These are phyloP conservation scores for Diarsia brunnea DNA, from an alignment of 2,888 invertebrate species.

Conservation along the genomic window DNA sequence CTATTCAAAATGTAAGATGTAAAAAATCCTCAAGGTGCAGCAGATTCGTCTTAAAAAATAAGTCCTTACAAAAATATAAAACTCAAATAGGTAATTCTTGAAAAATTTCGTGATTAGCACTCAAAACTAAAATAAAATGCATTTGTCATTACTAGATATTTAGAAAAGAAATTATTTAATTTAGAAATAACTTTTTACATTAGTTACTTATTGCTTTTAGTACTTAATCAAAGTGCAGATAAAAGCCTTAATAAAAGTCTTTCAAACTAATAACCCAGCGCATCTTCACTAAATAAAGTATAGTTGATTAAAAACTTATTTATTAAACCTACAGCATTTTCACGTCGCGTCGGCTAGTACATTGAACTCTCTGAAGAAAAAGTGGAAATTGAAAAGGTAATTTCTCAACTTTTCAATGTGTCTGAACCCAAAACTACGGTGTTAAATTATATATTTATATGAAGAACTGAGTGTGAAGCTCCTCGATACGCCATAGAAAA, in stretches of 20 bases:
- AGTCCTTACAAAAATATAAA: too few relatives aligned
- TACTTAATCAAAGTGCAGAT: constrained; percentile 10
- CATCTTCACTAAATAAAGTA: constrained; percentile 13
- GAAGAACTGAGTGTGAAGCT: too few relatives aligned
- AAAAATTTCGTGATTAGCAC: not conserved
- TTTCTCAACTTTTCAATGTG: not conserved
- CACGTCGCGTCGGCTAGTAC: not conserved
- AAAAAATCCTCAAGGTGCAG: not conserved
- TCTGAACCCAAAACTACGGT: not conserved
- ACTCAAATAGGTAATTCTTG: not conserved
- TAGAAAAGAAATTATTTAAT: constrained; percentile 4
- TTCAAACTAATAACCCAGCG: not conserved
- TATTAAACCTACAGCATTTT: constrained; percentile 2
- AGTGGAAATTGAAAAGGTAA: not conserved
- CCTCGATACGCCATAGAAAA: too few relatives aligned
- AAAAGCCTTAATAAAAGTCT: not conserved
- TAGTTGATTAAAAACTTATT: constrained; percentile 6
- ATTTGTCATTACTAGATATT: constrained; percentile 3
- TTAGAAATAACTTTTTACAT: constrained; percentile 11
- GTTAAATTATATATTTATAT: too few relatives aligned
- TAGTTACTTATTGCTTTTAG: constrained; percentile 5
- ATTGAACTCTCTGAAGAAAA: constrained; percentile 5
- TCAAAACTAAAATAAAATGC: not conserved
- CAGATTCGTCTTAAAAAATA: not conserved
- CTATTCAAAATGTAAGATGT: too few relatives aligned